Conservation (phyloP, 2,113 vertebrate genomes). For the Rhodinocichla rosea region DNA sequence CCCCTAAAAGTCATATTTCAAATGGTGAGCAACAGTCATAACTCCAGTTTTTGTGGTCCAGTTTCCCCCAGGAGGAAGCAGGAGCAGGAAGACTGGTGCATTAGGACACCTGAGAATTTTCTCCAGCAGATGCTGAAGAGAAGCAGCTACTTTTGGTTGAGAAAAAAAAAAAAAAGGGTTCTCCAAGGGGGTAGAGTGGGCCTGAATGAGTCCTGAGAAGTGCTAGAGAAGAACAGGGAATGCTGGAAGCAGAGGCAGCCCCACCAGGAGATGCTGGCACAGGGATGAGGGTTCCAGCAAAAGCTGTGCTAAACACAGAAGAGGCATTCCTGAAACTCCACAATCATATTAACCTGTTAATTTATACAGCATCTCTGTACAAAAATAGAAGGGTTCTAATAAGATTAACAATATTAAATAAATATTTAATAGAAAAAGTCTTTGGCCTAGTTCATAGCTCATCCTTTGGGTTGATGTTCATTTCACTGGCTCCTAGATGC, state of each 20-base stretch:
- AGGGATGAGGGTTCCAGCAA: background rate
- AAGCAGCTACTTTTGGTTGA: background rate
- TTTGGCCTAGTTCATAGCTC: slow-evolving; percentile 81
- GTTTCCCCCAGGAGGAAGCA: background rate
- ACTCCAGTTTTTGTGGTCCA: background rate
- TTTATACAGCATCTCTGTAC: slow-evolving; percentile 82
- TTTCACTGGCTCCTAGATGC: slow-evolving; percentile 62
- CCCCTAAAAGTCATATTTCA: background rate
- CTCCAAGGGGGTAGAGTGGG: background rate
- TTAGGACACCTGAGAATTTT: background rate
- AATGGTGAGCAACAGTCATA: background rate
- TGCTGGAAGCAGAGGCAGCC: background rate
- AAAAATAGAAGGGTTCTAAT: slow-evolving; percentile 95
- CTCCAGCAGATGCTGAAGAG: background rate
- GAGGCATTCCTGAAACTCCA: background rate
- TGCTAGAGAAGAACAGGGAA: background rate
- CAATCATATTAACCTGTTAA: slow-evolving; percentile 63
- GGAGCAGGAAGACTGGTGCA: background rate
- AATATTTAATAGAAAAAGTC: slow-evolving; percentile 80
- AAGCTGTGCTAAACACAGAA: slow-evolving; percentile 21
- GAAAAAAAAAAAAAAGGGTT: background rate
- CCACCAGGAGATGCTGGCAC: background rate
- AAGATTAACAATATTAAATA: slow-evolving; percentile 89
- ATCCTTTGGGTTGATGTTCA: slow-evolving; percentile 90
- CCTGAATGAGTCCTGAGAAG: background rate